phyloP scores from a whole-genome alignment of 2,888 invertebrate species.

The Catocala fraxini region DNA sequence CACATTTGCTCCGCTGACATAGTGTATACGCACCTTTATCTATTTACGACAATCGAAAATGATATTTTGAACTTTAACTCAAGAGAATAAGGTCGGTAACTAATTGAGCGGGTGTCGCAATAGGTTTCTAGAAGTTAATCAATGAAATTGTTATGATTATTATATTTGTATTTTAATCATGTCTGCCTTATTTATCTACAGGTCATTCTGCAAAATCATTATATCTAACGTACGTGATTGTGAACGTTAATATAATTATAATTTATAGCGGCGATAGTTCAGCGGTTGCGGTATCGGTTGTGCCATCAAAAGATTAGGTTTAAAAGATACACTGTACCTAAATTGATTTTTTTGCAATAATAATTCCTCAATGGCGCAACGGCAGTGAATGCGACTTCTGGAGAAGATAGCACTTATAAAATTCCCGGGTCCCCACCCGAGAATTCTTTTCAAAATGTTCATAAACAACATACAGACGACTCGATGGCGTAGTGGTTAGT shows the following conservation, averaged over 20 bases:
- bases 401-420: no score
- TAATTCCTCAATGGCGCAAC: no score
- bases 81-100: slow-evolving; percentile 31
- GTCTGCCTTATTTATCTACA: slow-evolving; percentile 42
- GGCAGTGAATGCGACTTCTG: no score
- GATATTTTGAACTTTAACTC: slow-evolving; percentile 17
- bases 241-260: slow-evolving; percentile 39
- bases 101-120: slow-evolving; percentile 11
- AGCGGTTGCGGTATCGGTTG: slow-evolving; percentile 21
- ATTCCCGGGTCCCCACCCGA: no score
- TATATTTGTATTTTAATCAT: slow-evolving; percentile 47
- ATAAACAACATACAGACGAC: no score
- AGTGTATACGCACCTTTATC: no score
- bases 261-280: slow-evolving; percentile 30
- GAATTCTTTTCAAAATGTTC: no score
- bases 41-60: no score
- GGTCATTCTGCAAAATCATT: slow-evolving; percentile 44
- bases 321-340: no score
- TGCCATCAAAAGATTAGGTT: neutral
- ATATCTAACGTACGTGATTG: slow-evolving; percentile 39
- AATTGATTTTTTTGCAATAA: no score
- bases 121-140: slow-evolving; percentile 46
- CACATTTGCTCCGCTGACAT: no score
- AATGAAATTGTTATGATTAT: slow-evolving; percentile 50
- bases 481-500: no score